Conservation (phyloP, 1,140 invertebrate genomes). For the Himalopsyche phryganea region DNA sequence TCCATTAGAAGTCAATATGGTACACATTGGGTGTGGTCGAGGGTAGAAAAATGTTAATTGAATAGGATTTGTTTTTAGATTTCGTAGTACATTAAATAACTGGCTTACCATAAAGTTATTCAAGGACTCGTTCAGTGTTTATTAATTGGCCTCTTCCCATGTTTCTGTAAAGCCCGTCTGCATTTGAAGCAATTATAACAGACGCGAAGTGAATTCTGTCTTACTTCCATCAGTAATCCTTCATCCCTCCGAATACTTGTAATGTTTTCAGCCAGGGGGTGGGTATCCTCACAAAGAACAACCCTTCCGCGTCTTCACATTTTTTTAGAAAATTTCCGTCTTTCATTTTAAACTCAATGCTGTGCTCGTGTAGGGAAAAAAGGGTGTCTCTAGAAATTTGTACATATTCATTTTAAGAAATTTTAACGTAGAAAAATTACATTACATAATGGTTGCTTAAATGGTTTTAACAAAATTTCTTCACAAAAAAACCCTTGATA, state of each 20-base stretch:
- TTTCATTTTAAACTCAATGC: constrained; percentile 16
- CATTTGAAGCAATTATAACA: constrained; percentile 18
- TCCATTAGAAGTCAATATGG: too few relatives aligned
- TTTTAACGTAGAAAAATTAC: too few relatives aligned
- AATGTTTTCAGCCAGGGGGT: not conserved
- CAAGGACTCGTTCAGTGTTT: not conserved
- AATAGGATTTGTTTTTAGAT: too few relatives aligned
- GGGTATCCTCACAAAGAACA: constrained; percentile 26
- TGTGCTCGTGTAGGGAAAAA: too few relatives aligned
- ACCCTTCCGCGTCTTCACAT: constrained; percentile 31
- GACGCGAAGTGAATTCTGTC: not conserved
- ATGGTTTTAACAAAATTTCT: too few relatives aligned
- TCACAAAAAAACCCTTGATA: too few relatives aligned
- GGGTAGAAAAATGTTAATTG: too few relatives aligned
- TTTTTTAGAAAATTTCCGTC: constrained; percentile 30
- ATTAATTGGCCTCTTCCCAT: constrained; percentile 12
- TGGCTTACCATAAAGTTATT: not conserved
- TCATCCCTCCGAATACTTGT: not conserved
- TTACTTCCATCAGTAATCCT: constrained; percentile 18
- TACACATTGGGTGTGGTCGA: too few relatives aligned
- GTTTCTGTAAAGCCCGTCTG: not conserved
- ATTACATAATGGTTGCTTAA: too few relatives aligned
- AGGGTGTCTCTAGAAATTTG: too few relatives aligned
- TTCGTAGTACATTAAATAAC: too few relatives aligned
- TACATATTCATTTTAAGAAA: too few relatives aligned